Evolutionary conservation across 2,797 vertebrate species (phyloP).

Genomic region (Triplophysa yarkandensis): DNA sequence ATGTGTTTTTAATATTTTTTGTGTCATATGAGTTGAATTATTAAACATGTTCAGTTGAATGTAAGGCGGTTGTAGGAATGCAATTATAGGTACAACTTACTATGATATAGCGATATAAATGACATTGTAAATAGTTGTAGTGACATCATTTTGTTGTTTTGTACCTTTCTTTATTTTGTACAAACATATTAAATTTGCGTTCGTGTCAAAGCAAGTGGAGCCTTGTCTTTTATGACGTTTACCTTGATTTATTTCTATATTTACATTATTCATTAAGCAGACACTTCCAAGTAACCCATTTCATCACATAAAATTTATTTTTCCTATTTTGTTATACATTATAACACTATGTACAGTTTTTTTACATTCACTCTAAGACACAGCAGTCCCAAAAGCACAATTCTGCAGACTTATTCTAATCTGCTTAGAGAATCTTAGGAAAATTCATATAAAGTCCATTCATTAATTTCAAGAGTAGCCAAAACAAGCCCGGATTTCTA

Average conservation of each 20-base stretch:
- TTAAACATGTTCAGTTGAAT: no score
- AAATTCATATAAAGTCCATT: not conserved
- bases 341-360: not conserved
- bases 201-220: not conserved
- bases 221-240: not conserved
- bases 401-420: not conserved
- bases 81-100: no score
- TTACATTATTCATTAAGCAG: no score
- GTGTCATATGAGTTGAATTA: no score
- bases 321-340: not conserved
- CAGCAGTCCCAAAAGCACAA: not conserved
- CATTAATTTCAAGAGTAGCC: not conserved
- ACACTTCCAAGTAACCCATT: no score
- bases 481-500: constrained; percentile 4
- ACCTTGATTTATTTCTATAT: no score
- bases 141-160: not conserved
- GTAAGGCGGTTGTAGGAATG: no score
- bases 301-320: not conserved
- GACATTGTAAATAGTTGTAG: not conserved
- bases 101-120: no score
- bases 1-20: not conserved
- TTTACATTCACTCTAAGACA: not conserved
- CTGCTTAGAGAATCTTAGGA: not conserved
- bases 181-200: constrained; percentile 10
- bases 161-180: not conserved